phyloP scores from a whole-genome alignment of 2,113 vertebrate species.

The Phocoena sinus region DNA sequence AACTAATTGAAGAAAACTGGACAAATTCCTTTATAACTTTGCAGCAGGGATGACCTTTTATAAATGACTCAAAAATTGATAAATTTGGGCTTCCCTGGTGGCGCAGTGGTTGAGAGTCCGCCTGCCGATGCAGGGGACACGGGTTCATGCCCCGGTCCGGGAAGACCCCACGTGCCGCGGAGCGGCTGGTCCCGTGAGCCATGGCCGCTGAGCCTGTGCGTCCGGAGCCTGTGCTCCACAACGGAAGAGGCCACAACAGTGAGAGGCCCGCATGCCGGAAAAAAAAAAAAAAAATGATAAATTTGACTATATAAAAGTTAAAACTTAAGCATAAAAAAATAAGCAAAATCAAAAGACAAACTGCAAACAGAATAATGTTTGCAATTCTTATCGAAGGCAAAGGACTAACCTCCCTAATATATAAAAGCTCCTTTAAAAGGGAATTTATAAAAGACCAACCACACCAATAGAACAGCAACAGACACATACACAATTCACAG shows the following conservation, averaged over 20 bases:
- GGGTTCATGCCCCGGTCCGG: no score
- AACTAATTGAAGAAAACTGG: slow-evolving; percentile 17
- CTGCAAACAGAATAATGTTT: slow-evolving; percentile 2
- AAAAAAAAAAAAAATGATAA: neutral
- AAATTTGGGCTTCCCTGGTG: neutral
- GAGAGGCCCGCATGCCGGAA: no score
- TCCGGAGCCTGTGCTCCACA: no score
- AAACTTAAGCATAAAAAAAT: slow-evolving; percentile 9
- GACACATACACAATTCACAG: neutral
- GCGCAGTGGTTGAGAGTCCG: no score
- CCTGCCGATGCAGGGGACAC: no score
- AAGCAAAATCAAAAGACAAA: slow-evolving; percentile 1
- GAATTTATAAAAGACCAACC: neutral
- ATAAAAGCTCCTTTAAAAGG: neutral
- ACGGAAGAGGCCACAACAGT: no score
- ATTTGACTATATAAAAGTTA: neutral
- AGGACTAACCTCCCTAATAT: neutral
- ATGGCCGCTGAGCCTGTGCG: no score
- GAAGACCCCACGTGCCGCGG: accelerated
- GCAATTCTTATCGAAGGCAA: neutral
- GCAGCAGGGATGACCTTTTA: neutral
- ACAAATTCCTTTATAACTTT: slow-evolving; percentile 18
- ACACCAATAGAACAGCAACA: neutral
- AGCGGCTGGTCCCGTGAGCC: no score
- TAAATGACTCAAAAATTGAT: neutral